Conservation (phyloP, 92 coral and sea anemone species). For the Porites divaricata region DNA sequence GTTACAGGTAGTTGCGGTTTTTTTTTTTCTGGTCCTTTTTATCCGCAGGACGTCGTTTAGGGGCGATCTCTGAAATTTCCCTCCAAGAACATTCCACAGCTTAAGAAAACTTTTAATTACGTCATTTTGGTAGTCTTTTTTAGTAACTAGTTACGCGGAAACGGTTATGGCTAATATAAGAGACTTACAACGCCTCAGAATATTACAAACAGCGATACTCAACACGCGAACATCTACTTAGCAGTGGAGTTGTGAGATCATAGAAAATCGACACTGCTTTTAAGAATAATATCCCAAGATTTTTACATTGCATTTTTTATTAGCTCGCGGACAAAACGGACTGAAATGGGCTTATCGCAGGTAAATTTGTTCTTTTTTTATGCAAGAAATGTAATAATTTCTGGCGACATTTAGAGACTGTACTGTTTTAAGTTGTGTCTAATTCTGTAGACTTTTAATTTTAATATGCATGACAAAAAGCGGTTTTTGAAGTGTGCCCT, state of each 20-base stretch:
- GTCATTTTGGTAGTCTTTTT: conserved; percentile 20
- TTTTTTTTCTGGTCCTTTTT: conserved; percentile 3
- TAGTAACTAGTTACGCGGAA: conserved; percentile 32
- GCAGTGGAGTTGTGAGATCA: background rate
- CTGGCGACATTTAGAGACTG: background rate
- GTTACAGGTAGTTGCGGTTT: conserved; percentile 2
- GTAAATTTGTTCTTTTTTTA: conserved; percentile 1
- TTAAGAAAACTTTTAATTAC: conserved; percentile 28
- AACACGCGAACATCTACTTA: conserved; percentile 31
- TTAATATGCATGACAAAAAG: background rate
- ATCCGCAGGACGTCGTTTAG: background rate
- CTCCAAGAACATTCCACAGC: conserved; percentile 24
- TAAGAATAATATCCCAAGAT: background rate
- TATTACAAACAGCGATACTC: conserved; percentile 33
- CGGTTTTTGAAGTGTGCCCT: background rate
- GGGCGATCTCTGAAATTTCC: background rate
- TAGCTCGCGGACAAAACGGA: background rate
- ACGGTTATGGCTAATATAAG: conserved; percentile 21
- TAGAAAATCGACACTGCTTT: background rate
- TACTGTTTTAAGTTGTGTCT: background rate
- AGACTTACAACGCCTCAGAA: background rate
- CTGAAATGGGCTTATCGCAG: conserved; percentile 22
- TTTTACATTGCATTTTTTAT: background rate
- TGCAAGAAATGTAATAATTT: conserved; percentile 1
- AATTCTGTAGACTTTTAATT: background rate